phyloP scores from a whole-genome alignment of 2,113 vertebrate genomes.

The Ctenomys sociabilis region DNA sequence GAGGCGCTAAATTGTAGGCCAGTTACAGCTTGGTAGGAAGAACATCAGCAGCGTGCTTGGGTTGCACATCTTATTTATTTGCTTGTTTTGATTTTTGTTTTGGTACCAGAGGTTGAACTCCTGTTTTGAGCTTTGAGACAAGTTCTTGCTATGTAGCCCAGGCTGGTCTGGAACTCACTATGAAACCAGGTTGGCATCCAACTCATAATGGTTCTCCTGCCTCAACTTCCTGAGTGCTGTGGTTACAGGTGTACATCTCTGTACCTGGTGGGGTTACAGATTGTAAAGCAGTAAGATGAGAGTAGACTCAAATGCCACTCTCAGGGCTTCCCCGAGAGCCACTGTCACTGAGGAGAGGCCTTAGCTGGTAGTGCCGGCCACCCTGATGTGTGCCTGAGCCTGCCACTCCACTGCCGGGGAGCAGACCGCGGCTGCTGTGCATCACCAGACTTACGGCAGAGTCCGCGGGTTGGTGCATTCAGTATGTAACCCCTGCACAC shows the following conservation, averaged over 20 bases:
- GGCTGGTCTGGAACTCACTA: neutral
- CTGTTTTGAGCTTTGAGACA: neutral
- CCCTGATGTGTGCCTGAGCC: neutral
- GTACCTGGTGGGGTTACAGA: neutral
- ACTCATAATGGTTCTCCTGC: neutral
- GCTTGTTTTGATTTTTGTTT: neutral
- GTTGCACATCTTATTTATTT: neutral
- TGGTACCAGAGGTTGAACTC: no score
- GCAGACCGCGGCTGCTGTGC: neutral
- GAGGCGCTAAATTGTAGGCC: neutral
- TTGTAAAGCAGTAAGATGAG: neutral
- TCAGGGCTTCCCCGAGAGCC: neutral
- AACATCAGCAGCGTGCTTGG: neutral
- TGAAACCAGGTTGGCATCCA: neutral
- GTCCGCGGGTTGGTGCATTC: neutral
- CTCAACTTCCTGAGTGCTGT: neutral
- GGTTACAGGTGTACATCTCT: neutral
- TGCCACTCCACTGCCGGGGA: neutral
- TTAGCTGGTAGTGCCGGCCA: neutral
- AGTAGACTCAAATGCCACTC: neutral
- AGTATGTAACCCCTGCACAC: neutral
- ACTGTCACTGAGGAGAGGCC: neutral
- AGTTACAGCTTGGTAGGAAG: neutral
- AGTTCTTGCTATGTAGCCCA: neutral
- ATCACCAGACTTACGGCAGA: neutral